Percentiles rank a stretch among this genome's conserved stretches.
Conservation (phyloP, 2,888 invertebrate genomes). For the Euzophera pinguis region DNA sequence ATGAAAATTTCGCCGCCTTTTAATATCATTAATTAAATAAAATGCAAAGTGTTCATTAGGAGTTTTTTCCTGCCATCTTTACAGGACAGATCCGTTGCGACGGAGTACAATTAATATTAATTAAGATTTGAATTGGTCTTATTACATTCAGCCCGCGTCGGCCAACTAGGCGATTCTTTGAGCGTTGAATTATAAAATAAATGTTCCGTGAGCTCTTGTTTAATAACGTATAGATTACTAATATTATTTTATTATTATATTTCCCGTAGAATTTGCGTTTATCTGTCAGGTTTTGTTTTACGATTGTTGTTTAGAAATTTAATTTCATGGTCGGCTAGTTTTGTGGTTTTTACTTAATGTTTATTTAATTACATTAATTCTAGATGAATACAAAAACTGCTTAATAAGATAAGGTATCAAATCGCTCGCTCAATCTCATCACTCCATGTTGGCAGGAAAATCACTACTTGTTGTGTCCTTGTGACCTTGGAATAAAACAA, state of each 20-base stretch:
- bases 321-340: neutral
- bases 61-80: conserved; percentile 59
- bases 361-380: no score
- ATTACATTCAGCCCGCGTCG: conserved; percentile 73
- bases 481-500: no score
- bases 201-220: neutral
- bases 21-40: conserved; percentile 39
- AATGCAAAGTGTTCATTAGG: conserved; percentile 39
- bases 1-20: conserved; percentile 15
- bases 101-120: conserved; percentile 79
- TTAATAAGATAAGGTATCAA: no score
- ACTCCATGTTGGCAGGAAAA: no score
- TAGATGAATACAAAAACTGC: no score
- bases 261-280: no score
- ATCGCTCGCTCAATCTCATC: no score
- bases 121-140: conserved; percentile 80
- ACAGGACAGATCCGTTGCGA: conserved; percentile 76
- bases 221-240: neutral
- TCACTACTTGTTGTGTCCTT: no score
- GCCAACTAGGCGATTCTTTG: conserved; percentile 55
- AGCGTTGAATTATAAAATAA: conserved; percentile 41
- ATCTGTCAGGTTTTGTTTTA: no score
- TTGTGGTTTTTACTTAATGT: neutral
- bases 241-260: neutral
- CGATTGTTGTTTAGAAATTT: neutral